These are phyloP conservation scores for Seriola rivoliana DNA, from an alignment of 2,113 vertebrate genomes.

Conservation along the genomic window DNA sequence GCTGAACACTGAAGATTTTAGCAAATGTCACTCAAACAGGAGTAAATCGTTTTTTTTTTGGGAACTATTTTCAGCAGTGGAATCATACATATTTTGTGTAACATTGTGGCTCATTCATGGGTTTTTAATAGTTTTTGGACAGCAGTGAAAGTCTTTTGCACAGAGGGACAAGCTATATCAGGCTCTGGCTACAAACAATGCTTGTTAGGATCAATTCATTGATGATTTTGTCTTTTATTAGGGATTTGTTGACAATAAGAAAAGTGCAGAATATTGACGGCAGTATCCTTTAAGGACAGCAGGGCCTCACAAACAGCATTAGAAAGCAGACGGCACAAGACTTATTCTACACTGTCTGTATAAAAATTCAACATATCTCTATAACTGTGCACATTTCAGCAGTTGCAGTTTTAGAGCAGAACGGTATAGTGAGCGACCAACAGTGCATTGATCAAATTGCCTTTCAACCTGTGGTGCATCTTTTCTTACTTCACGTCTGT, in stretches of 20 bases:
- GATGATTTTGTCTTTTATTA: constrained; percentile 19
- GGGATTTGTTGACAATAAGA: constrained; percentile 8
- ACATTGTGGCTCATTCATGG: background rate
- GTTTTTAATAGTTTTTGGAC: background rate
- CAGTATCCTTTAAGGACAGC: background rate
- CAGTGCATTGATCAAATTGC: constrained; percentile 72
- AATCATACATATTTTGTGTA: background rate
- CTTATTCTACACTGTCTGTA: constrained; percentile 8
- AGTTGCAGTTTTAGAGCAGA: constrained; percentile 49
- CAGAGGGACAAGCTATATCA: background rate
- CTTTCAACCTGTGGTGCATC: constrained; percentile 73
- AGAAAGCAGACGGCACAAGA: constrained; percentile 5
- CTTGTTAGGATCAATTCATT: background rate
- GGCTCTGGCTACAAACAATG: background rate
- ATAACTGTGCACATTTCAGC: constrained; percentile 38
- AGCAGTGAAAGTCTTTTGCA: background rate
- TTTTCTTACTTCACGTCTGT: constrained; percentile 71
- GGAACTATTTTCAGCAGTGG: background rate
- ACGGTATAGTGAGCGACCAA: constrained; percentile 35
- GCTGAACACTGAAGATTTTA: background rate
- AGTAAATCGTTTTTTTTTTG: background rate
- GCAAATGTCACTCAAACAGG: background rate
- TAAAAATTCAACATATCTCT: constrained; percentile 21
- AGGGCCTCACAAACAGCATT: constrained; percentile 1
- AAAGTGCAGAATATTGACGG: constrained; percentile 6